phyloP scores from a whole-genome alignment of 2,113 vertebrate species.

The Colistium nudipinnis region DNA sequence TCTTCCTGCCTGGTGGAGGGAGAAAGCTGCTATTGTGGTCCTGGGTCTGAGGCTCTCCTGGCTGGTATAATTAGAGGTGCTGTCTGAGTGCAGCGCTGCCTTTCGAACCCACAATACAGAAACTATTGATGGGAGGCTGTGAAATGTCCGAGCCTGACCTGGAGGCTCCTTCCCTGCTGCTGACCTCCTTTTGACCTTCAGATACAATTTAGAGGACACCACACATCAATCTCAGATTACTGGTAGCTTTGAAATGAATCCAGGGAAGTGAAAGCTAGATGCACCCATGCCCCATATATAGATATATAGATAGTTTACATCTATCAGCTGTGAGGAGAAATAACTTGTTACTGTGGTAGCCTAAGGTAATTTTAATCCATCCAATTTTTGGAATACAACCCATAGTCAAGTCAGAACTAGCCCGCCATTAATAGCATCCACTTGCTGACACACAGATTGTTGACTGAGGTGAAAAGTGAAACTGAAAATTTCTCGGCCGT shows the following conservation, averaged over 20 bases:
- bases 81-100: slow-evolving; percentile 25
- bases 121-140: slow-evolving; percentile 43
- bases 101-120: slow-evolving; percentile 39
- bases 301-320: too few relatives aligned
- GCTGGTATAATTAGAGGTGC: slow-evolving; percentile 48
- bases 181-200: slow-evolving; percentile 57
- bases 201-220: slow-evolving; percentile 22
- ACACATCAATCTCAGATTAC: slow-evolving; percentile 24
- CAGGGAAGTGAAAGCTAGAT: slow-evolving; percentile 50
- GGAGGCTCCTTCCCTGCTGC: slow-evolving; percentile 18
- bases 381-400: slow-evolving; percentile 14
- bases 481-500: slow-evolving; percentile 4
- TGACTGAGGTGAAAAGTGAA: slow-evolving; percentile 7
- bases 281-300: slow-evolving; percentile 53
- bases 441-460: not conserved
- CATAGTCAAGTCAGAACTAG: not conserved
- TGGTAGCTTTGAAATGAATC: slow-evolving; percentile 45
- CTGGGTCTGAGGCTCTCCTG: slow-evolving; percentile 16
- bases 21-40: slow-evolving; percentile 42
- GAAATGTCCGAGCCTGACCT: slow-evolving; percentile 48
- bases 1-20: slow-evolving; percentile 14
- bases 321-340: slow-evolving; percentile 34
- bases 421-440: slow-evolving; percentile 25
- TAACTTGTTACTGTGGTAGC: not conserved
- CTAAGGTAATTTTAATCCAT: slow-evolving; percentile 17